phyloP scores from a whole-genome alignment of 1,140 invertebrate species.

The Leptinotarsa undecemlineata region DNA sequence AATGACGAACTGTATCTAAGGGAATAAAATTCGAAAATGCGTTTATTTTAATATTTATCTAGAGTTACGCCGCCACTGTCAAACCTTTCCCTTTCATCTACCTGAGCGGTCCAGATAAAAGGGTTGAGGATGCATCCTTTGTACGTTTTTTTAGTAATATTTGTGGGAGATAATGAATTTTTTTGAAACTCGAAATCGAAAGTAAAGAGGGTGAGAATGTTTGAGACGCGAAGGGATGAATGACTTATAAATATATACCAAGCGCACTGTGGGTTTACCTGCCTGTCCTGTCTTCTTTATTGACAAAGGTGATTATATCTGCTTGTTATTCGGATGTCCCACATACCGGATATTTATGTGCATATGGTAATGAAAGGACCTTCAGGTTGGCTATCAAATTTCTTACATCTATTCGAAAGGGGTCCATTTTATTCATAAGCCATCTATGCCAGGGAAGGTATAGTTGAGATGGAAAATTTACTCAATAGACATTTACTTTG shows the following conservation, averaged over 20 bases:
- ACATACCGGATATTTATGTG: neutral
- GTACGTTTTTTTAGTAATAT: slow-evolving; percentile 15
- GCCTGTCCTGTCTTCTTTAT: neutral
- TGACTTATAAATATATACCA: slow-evolving; percentile 5
- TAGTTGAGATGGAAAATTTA: too few relatives aligned
- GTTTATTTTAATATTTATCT: too few relatives aligned
- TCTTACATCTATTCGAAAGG: too few relatives aligned
- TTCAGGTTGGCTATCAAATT: too few relatives aligned
- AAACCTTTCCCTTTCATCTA: slow-evolving; percentile 9
- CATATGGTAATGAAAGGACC: neutral
- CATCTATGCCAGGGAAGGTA: too few relatives aligned
- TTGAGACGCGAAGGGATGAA: neutral
- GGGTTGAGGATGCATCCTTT: slow-evolving; percentile 18
- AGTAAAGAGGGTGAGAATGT: slow-evolving; percentile 7
- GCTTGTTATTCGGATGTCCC: neutral
- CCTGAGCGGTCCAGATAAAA: neutral
- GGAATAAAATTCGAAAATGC: too few relatives aligned
- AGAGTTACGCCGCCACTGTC: neutral
- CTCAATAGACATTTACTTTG: too few relatives aligned
- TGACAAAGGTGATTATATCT: neutral
- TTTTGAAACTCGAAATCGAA: slow-evolving; percentile 13
- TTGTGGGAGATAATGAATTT: slow-evolving; percentile 19
- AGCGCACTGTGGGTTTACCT: neutral
- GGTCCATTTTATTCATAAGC: too few relatives aligned
- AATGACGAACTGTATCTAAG: too few relatives aligned